Conservation (phyloP, 2,888 invertebrate species). For the Cryptocheilus praepositus region DNA sequence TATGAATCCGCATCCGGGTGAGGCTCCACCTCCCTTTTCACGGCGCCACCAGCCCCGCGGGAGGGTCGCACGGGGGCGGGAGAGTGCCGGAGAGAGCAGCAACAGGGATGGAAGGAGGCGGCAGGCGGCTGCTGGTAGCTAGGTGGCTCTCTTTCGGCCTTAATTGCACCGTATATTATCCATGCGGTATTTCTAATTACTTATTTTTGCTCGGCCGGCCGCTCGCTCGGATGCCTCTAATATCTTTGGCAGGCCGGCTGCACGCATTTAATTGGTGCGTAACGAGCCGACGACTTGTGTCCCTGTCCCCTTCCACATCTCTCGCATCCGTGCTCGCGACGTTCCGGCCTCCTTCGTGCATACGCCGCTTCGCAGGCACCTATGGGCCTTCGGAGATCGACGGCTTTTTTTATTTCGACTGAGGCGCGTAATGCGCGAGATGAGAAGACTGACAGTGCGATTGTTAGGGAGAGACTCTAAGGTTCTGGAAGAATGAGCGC, state of each 20-base stretch:
- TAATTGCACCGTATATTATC: conserved; percentile 74
- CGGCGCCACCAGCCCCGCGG: conserved; percentile 49
- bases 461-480: too few relatives aligned
- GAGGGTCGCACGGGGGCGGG: conserved; percentile 20
- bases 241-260: conserved; percentile 71
- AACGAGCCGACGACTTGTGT: conserved; percentile 52
- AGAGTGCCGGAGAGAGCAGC: conserved; percentile 34
- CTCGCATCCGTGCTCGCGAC: background rate
- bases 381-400: background rate
- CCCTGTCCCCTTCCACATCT: conserved; percentile 13
- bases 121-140: conserved; percentile 59
- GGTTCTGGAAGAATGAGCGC: too few relatives aligned
- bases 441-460: too few relatives aligned
- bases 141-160: conserved; percentile 71
- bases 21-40: conserved; percentile 72
- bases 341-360: background rate
- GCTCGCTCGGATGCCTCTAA: conserved; percentile 67
- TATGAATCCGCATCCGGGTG: conserved; percentile 74
- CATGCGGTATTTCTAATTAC: conserved; percentile 74
- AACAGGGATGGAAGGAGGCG: conserved; percentile 25
- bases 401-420: background rate
- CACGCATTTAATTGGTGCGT: conserved; percentile 69
- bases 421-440: background rate
- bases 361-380: background rate
- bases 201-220: conserved; percentile 66